Percentiles rank a stretch among this genome's conserved stretches.
phyloP scores from a whole-genome alignment of 2,797 vertebrate genomes.

The Florisuga fusca region DNA sequence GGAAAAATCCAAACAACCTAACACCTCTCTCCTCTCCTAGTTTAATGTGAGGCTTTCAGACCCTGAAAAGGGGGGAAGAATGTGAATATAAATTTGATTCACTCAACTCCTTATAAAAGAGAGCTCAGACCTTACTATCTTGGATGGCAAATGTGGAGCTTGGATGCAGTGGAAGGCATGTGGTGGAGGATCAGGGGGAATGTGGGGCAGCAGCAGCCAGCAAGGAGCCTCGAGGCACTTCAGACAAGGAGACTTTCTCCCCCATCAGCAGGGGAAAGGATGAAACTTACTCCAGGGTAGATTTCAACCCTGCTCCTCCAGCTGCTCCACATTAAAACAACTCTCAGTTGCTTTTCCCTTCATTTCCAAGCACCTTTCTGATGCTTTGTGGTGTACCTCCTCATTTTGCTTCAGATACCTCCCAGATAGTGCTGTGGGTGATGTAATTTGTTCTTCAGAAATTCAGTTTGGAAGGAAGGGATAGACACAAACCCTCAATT shows the following conservation, averaged over 20 bases:
- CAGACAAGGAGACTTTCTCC: neutral
- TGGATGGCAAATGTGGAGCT: neutral
- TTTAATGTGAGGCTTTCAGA: neutral
- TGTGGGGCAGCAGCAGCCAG: neutral
- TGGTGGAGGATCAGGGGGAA: neutral
- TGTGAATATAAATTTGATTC: neutral
- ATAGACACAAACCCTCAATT: constrained; percentile 53
- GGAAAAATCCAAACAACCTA: constrained; percentile 1
- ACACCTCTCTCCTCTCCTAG: neutral
- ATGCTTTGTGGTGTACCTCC: constrained; percentile 48
- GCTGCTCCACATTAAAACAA: constrained; percentile 21
- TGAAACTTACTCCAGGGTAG: neutral
- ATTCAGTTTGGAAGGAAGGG: constrained; percentile 65
- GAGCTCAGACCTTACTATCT: neutral
- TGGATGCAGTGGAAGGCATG: neutral
- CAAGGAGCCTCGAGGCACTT: neutral
- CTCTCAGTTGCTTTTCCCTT: neutral
- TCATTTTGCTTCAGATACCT: constrained; percentile 53
- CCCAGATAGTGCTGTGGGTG: constrained; percentile 58
- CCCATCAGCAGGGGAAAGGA: neutral
- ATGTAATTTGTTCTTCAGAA: constrained; percentile 66
- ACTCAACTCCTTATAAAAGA: neutral
- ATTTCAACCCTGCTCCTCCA: constrained; percentile 47
- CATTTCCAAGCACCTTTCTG: constrained; percentile 53
- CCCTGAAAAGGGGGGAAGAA: neutral